Percentiles rank a stretch among this genome's conserved stretches.
phyloP scores from a whole-genome alignment of 1,140 invertebrate species.

The Zaprionus africanus region DNA sequence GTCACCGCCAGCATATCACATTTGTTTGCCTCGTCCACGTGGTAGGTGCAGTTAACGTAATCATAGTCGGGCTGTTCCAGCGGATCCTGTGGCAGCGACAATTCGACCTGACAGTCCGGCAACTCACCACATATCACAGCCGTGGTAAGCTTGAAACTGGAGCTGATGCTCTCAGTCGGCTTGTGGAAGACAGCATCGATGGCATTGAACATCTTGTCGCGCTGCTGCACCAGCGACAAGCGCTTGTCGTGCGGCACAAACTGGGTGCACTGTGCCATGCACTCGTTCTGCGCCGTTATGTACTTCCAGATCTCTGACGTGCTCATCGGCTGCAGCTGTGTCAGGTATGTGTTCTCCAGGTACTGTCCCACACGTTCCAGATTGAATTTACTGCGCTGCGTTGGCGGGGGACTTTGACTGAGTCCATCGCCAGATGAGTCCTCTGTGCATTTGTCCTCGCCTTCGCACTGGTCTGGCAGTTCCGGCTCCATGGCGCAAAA shows the following conservation, averaged over 20 bases:
- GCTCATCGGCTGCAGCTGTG: slow-evolving; percentile 87
- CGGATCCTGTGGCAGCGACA: slow-evolving; percentile 31
- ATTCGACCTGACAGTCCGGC: slow-evolving; percentile 48
- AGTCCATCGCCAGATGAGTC: not conserved
- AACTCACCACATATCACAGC: slow-evolving; percentile 85
- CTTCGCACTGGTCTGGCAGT: slow-evolving; percentile 47
- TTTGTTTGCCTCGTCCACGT: slow-evolving; percentile 56
- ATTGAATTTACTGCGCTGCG: slow-evolving; percentile 88
- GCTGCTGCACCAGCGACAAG: slow-evolving; percentile 93
- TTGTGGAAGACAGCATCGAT: slow-evolving; percentile 90
- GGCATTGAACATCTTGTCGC: slow-evolving; percentile 89
- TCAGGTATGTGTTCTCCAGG: slow-evolving; percentile 88
- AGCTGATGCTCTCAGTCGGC: slow-evolving; percentile 88
- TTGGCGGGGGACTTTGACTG: not conserved
- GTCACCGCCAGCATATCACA: slow-evolving; percentile 70
- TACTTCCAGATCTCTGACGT: slow-evolving; percentile 91
- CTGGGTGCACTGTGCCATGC: slow-evolving; percentile 88
- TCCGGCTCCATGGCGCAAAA: slow-evolving; percentile 70
- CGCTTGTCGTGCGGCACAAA: slow-evolving; percentile 91
- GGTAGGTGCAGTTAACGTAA: slow-evolving; percentile 78
- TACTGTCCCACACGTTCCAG: slow-evolving; percentile 96
- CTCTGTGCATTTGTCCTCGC: slow-evolving; percentile 8
- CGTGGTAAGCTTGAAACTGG: slow-evolving; percentile 86
- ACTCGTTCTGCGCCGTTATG: slow-evolving; percentile 90
- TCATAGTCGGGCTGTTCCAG: slow-evolving; percentile 66